Base-by-base conservation (phyloP, 2,888 invertebrate species). In the Catotricha subobsoleta region DNA sequence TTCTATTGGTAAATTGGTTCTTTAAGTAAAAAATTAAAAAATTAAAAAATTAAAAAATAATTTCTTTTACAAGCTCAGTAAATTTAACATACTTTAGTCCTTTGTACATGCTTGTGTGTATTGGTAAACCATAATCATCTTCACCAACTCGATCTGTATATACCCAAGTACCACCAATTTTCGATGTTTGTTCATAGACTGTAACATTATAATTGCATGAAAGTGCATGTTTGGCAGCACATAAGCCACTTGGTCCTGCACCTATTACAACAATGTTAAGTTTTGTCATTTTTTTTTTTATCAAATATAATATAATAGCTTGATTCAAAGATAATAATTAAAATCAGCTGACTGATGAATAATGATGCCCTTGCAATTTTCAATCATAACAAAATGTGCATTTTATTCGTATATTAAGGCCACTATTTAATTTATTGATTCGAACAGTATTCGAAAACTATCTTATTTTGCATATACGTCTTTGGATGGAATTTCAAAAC, bases 1-100 rank as follows among this genome's bases (percentile, higher is more conserved):
- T 66, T 94, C 88, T 56, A 90, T 90, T 0, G 92, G 92, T 8
- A 92, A 67, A 61, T 92, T 92, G 0, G 91, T 90, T 52, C 91
- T 91, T 92, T 0, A 13, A 27, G 19, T 12, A 21, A 23, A 16
- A 15, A 9, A 18, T 33, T n/a, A 21, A 34, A 34, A 34, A 7
- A 34, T 6, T 7, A 34, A 34, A 8, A n/a, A 19, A 7, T 30
- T 16, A 16, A 16, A 4, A 16, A 15, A 30, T 7, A 13, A 30
- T 15, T 30, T 30, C 15, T 8, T 10, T 18, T 19, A 39, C 3
- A 16, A 13, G 6, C 18, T 28, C 4, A 3, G 12, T 35, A 12
- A 2, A 19, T 12, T 3, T 12, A 15, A 48, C 56, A 59, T 60
- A 88, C 91, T 78, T 78, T 42, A 94, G 67, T 53, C 79, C 80